Base-by-base conservation (phyloP, 1,140 invertebrate species). In the Plodia interpunctella region DNA sequence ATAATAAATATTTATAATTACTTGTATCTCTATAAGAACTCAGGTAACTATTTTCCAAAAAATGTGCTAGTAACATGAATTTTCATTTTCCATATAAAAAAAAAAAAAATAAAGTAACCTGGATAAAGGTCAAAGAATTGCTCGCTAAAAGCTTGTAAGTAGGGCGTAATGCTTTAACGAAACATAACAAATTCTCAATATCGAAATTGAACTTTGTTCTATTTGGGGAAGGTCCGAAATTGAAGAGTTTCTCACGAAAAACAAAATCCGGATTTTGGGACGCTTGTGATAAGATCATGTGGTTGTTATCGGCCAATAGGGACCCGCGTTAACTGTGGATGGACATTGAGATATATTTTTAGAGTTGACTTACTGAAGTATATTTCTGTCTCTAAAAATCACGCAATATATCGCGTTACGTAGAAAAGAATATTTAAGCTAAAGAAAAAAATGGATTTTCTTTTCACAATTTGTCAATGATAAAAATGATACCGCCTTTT, bases 111-210 rank as follows among this genome's bases (percentile, higher is more conserved):
- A 28, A 4, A 5, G 30, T 15, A 44, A 15, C 38, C 38, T n/a
- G 15, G 38, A 15, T 44, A 44, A 44, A 44, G 38, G 38, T 44
- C 38, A 44, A 15, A 17, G 38, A 44, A 44, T 44, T 17, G 13
- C 15, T 15, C 15, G 38, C 38, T 44, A 44, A 44, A 44, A 44
- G 38, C 38, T 44, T 44, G 38, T 44, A 44, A 44, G 38, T 44
- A 44, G 38, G 38, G n/a, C 38, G 15, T 44, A 44, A 44, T 44
- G 38, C n/a, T 44, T 44, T 17, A 44, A 44, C 38, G 15, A 44
- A 44, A 44, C 38, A 44, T 44, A 2, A 17, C 38, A 15, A n/a
- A 44, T 15, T 15, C 15, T 2, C 38, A 17, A 15, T 15, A 44
- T 17, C 3, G 5, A 44, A 44, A 44, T 44, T 15, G 38, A 6